Evolutionary conservation across 2,888 invertebrate species (phyloP), one percentile per base, ranked within the genome.

Genomic region (Plebejus melissa): DNA sequence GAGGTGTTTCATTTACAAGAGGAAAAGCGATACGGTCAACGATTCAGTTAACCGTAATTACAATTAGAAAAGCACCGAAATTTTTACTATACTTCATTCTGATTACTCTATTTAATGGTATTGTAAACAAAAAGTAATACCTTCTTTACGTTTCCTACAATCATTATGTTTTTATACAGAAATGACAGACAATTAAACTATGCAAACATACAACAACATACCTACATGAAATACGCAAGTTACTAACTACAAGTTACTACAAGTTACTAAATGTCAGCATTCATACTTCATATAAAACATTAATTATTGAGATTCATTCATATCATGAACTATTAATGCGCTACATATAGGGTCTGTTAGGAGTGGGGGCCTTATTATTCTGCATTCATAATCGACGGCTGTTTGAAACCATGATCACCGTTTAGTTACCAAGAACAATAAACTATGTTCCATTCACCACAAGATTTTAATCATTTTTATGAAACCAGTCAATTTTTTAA

Each of bases 231-330:
- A 46, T 2, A 46, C 46, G 9, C 46, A 11, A 46, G 46, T 11
- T 46, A 41, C 41, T 22, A 22, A 22, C 22, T 0, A n/a, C n/a
- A n/a, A n/a, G n/a, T n/a, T n/a, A n/a, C n/a, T n/a, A n/a, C n/a
- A n/a, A n/a, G n/a, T n/a, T n/a, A n/a, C 22, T 22, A 22, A 32
- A 65, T 32, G 11, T 13, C 32, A 65, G 28, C 11, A 16, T 65
- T 36, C 65, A 65, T 65, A 65, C 32, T 5, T 32, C 32, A 32
- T 32, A 65, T 28, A 65, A 32, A 65, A 32, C 13, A 36, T 32
- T 65, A 65, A 65, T 65, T 65, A 65, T 36, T 65, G 32, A 65
- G 65, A 65, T 65, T 65, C 65, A 65, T 65, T 65, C 32, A 65
- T 65, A 65, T 65, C 65, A 65, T 65, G 65, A 65, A 65, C 32